Evolutionary conservation across 2,797 vertebrate genomes (phyloP), one percentile per base, ranked within the genome.

Genomic region (Sebastes kiyomatsui): DNA sequence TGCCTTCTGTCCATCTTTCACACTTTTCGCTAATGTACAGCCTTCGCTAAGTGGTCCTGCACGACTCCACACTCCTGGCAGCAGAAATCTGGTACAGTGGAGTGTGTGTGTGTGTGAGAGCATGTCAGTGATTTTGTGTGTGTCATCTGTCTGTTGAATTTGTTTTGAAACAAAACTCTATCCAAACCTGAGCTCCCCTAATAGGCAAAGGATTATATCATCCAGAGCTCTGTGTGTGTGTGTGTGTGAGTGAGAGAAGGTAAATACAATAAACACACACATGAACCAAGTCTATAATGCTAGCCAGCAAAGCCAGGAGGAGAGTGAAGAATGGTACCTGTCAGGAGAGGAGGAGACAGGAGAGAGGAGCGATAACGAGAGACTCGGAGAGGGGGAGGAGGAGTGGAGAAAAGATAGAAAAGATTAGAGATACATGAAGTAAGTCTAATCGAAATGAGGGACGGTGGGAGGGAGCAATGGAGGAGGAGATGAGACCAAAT

Each of bases 311-410:
- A 83, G 67, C 79, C 66, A 71, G 79, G 67, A 82, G 85, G 68
- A 75, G 83, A 89, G 80, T 93, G 91, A 94, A 89, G 90, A 90
- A 94, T 93, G 82, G 88, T 86, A 88, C 83, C 87, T 90, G 91
- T 90, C 91, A 92, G 84, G 59, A 85, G 68, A 82, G 79, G 83
- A 83, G 82, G 82, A 90, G 91, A 88, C 82, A 55, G 79, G 60
- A 78, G 84, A 91, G 78, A 75, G 70, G 58, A 79, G 88, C 3
- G 79, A 91, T 90, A 93, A 93, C 73, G 60, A 88, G 89, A 82
- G 67, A 77, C 79, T 76, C 14, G 11, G 72, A 65, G 80, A 68
- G 67, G 42, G 42, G 38, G 67, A 70, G 82, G 83, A 64, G 79
- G 67, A 79, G 54, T 49, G 38, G 23, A 83, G 84, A 49, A 77